Evolutionary conservation across 2,113 vertebrate genomes (phyloP).

Genomic region (Struthidea cinerea): DNA sequence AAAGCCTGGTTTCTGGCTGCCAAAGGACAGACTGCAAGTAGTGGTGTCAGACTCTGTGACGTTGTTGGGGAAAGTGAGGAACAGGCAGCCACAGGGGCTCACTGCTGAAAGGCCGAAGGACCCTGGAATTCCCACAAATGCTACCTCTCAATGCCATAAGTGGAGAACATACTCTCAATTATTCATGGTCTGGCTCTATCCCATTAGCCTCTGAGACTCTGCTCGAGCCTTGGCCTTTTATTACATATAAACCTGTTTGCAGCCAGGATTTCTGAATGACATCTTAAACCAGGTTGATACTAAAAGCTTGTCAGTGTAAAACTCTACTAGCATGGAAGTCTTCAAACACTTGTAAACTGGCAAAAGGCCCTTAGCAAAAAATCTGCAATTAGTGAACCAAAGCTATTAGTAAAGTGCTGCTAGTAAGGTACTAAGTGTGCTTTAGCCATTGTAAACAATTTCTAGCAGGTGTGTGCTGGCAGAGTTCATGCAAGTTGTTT

Average conservation of each 20-base stretch:
- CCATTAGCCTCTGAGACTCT: not conserved
- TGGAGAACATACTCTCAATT: conserved; percentile 25
- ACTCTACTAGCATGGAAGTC: not conserved
- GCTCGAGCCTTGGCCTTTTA: not conserved
- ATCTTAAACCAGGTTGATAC: not conserved
- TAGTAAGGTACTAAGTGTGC: not conserved
- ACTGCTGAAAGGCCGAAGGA: not conserved
- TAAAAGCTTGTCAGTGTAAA: not conserved
- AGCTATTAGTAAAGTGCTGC: not conserved
- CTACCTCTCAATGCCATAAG: not conserved
- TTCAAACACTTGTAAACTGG: not conserved
- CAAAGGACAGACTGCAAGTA: not conserved
- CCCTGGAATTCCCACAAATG: not conserved
- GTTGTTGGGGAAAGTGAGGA: not conserved
- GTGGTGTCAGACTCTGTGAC: not conserved
- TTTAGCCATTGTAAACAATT: not conserved
- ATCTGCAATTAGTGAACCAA: not conserved
- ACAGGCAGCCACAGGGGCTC: not conserved
- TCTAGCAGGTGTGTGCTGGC: not conserved
- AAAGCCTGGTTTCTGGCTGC: not conserved
- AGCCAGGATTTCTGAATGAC: not conserved
- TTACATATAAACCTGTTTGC: not conserved
- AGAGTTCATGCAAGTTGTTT: not conserved
- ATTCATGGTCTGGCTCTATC: conserved; percentile 2
- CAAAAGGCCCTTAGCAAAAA: not conserved